Percentiles rank a stretch among this genome's conserved stretches.
Conservation (phyloP, 2,113 vertebrate genomes). For the Anolis carolinensis region DNA sequence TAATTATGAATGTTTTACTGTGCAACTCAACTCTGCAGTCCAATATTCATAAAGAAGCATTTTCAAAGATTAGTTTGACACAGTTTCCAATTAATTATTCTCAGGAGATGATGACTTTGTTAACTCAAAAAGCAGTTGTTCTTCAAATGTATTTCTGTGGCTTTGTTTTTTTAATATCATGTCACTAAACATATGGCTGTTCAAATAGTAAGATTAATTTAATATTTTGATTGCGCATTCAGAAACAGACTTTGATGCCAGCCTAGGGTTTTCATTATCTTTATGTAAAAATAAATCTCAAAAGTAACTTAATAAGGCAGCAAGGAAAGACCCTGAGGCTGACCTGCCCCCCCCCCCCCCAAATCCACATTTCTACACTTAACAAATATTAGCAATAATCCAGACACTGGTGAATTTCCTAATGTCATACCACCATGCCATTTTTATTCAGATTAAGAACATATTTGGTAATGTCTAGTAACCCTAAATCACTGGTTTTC, state of each 20-base stretch:
- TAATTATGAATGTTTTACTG: neutral
- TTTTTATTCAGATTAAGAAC: neutral
- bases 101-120: constrained; percentile 10
- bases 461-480: too few species aligned
- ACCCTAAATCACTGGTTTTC: too few species aligned
- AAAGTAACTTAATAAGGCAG: neutral
- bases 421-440: neutral
- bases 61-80: neutral
- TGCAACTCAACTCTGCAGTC: neutral
- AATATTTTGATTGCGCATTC: constrained; percentile 2
- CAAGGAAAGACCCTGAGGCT: neutral
- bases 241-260: constrained; percentile 13
- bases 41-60: neutral
- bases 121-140: constrained; percentile 16
- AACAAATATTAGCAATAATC: neutral
- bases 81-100: constrained; percentile 30
- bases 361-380: neutral
- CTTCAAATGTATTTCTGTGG: constrained; percentile 14
- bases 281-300: neutral
- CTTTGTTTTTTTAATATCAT: constrained; percentile 28
- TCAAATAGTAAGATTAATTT: constrained; percentile 17
- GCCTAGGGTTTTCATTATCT: neutral
- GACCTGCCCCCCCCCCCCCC: neutral
- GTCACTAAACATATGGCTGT: constrained; percentile 28
- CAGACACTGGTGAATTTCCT: neutral